A percentile compares a stretch with the other conserved stretches of the same genome.
Evolutionary conservation across 2,797 vertebrate genomes (phyloP).

Genomic region (Chiloscyllium punctatum): DNA sequence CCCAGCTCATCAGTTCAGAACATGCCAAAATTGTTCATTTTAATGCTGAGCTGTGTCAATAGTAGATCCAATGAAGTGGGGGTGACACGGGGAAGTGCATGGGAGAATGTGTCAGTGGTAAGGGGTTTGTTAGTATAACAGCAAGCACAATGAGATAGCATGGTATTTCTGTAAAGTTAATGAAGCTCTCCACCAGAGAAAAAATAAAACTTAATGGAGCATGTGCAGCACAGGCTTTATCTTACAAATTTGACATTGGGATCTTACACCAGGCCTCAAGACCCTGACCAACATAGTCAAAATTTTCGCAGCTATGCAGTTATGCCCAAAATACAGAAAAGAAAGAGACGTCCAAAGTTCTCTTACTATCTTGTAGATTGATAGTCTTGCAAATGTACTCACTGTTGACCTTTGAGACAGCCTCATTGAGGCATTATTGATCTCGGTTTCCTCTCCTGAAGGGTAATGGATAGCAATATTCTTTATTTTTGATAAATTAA

Average conservation of each 20-base stretch:
- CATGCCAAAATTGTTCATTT: background rate
- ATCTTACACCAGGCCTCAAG: background rate
- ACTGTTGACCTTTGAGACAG: too few relatives aligned
- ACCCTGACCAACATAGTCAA: background rate
- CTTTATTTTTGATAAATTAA: too few relatives aligned
- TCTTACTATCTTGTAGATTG: too few relatives aligned
- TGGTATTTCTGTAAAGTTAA: background rate
- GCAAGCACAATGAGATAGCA: background rate
- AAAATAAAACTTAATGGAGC: background rate
- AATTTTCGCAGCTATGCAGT: background rate
- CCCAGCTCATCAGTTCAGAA: background rate
- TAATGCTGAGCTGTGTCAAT: background rate
- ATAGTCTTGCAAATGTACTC: too few relatives aligned
- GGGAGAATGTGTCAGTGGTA: background rate
- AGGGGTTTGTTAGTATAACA: too few relatives aligned
- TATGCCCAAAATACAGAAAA: too few relatives aligned
- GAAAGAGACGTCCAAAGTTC: too few relatives aligned
- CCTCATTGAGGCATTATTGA: too few relatives aligned
- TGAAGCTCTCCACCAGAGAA: background rate
- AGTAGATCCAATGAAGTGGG: background rate
- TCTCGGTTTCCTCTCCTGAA: too few relatives aligned
- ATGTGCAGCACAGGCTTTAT: background rate
- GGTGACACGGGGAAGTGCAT: background rate
- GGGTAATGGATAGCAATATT: too few relatives aligned
- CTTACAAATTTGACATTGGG: background rate